Evolutionary conservation across 2,113 vertebrate species (phyloP).

Genomic region (Ondatra zibethicus): DNA sequence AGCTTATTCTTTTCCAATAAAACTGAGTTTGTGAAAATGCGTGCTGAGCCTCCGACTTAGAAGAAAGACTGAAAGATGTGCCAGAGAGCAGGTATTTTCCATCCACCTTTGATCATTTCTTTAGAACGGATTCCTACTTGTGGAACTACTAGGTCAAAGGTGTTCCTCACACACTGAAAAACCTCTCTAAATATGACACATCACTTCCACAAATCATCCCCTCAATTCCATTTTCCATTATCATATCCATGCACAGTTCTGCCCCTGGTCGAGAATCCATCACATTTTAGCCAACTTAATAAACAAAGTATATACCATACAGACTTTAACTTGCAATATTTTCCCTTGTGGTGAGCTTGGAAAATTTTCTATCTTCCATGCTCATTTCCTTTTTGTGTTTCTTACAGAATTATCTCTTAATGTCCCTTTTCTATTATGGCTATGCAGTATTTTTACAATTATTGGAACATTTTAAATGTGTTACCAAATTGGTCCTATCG

Average conservation of each 20-base stretch:
- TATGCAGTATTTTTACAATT: neutral
- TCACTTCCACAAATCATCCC: neutral
- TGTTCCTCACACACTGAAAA: neutral
- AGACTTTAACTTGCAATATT: conserved; percentile 25
- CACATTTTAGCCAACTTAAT: neutral
- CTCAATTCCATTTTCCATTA: conserved; percentile 42
- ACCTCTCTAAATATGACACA: neutral
- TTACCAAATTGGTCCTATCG: neutral
- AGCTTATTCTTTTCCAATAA: neutral
- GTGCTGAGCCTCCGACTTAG: neutral
- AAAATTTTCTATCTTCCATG: neutral
- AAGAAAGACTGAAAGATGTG: neutral
- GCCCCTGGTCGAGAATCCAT: neutral
- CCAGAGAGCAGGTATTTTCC: neutral
- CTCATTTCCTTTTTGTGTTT: neutral
- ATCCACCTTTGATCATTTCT: neutral
- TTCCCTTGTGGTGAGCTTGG: neutral
- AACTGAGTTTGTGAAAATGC: neutral
- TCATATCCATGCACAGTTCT: neutral
- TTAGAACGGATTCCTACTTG: neutral
- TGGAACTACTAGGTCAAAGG: conserved; percentile 26
- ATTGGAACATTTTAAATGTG: neutral
- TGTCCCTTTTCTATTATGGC: neutral
- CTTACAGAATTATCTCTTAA: neutral
- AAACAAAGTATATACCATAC: neutral